A percentile compares a stretch with the other conserved stretches of the same genome.
phyloP scores from a whole-genome alignment of 2,797 vertebrate species.

The Emydoidea blandingii region DNA sequence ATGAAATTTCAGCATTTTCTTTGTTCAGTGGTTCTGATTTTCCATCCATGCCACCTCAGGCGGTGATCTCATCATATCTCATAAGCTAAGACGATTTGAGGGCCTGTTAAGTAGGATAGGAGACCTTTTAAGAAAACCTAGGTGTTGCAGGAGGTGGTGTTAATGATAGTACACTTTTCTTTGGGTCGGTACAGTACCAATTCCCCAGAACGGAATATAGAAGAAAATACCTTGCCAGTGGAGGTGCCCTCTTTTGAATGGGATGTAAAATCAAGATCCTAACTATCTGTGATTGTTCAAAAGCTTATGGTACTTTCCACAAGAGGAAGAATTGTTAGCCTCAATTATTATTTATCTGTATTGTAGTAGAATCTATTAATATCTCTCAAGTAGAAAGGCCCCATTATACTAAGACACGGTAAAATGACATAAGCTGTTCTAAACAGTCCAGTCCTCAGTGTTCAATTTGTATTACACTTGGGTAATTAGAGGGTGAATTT shows the following conservation, averaged over 20 bases:
- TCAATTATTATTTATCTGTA: neutral
- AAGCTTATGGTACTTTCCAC: neutral
- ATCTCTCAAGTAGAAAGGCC: neutral
- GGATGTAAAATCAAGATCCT: neutral
- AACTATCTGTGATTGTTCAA: constrained; percentile 16
- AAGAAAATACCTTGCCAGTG: neutral
- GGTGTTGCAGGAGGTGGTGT: neutral
- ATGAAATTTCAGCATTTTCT: constrained; percentile 63
- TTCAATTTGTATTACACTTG: neutral
- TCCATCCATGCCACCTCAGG: constrained; percentile 44
- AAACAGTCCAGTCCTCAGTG: neutral
- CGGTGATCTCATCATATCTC: constrained; percentile 41
- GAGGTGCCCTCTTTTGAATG: neutral
- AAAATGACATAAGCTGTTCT: neutral
- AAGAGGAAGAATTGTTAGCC: neutral
- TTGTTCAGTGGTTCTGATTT: constrained; percentile 63
- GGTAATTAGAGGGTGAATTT: neutral
- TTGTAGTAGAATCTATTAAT: neutral
- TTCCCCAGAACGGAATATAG: neutral
- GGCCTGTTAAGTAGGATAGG: neutral
- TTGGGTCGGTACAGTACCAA: neutral
- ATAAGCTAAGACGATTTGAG: constrained; percentile 28
- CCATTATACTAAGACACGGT: neutral
- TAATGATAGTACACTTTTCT: rapidly evolving
- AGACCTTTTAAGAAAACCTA: constrained; percentile 24